Conservation (phyloP, 2,797 vertebrate genomes). For the Danio kyathit region DNA sequence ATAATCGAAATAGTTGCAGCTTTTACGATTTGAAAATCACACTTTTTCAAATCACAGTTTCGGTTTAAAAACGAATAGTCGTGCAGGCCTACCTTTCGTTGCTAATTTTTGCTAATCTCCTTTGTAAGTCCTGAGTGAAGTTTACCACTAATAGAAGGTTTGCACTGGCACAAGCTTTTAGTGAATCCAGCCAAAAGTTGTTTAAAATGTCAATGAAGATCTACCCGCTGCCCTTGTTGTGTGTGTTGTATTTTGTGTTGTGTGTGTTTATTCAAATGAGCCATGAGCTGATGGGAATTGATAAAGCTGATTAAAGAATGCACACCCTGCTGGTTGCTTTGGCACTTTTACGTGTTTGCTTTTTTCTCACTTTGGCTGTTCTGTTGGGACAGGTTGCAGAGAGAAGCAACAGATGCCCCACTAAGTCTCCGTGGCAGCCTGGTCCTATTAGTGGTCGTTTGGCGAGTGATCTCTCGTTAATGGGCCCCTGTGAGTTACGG, state of each 20-base stretch:
- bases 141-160: too few species aligned
- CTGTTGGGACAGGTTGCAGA: slow-evolving; percentile 40
- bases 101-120: too few species aligned
- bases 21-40: too few species aligned
- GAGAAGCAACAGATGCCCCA: slow-evolving; percentile 60
- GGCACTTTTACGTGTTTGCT: slow-evolving; percentile 37
- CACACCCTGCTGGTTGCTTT: slow-evolving; percentile 39
- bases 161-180: background rate
- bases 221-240: slow-evolving; percentile 65
- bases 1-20: too few species aligned
- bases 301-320: slow-evolving; percentile 43
- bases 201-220: slow-evolving; percentile 31
- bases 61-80: too few species aligned
- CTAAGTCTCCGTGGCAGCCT: slow-evolving; percentile 35
- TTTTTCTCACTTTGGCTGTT: slow-evolving; percentile 40
- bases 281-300: slow-evolving; percentile 15
- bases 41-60: too few species aligned
- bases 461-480: slow-evolving; percentile 60
- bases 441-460: slow-evolving; percentile 62
- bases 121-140: too few species aligned
- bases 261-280: slow-evolving; percentile 37
- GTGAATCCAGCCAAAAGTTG: slow-evolving; percentile 38
- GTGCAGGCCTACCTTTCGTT: too few species aligned
- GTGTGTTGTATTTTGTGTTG: background rate
- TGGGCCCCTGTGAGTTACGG: slow-evolving; percentile 62